Base-by-base conservation (phyloP, 2,888 invertebrate species). In the Latheticus oryzae region DNA sequence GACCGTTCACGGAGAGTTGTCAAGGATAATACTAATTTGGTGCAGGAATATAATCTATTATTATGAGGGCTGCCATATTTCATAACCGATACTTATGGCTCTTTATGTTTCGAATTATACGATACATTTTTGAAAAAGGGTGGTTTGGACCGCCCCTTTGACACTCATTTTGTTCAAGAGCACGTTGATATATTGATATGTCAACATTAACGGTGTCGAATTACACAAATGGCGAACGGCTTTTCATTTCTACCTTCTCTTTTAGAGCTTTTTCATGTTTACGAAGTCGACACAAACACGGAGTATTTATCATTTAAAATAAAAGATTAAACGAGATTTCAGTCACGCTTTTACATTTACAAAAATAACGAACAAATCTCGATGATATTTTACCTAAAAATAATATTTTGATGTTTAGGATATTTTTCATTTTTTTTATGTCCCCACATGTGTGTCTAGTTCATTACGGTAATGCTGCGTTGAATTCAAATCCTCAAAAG, bases 21-120 rank as follows among this genome's bases (percentile, higher is more conserved):
- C 72, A 70, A 63, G 73, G 66, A 76, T 76, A 76, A 76, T 75
- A 68, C 75, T 73, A 75, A 75, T 76, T 76, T 73, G 74, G 70
- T 73, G 61, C 68, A 71, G 70, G 69, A 68, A 64, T 68, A 73
- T 67, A 69, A 70, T 69, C 67, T 65, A 68, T 69, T 70, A 68
- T 74, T 73, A 69, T 68, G 69, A 69, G 71, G 71, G 70, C 66
- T 64, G 68, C 69, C 68, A 65, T 64, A 66, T 67, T 66, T 67
- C 58, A 65, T 66, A 73, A 72, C 70, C 65, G 73, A 72, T 72
- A 73, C 73, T 72, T 69, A 70, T 61, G 63, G 62, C 58, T 53
- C 63, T 67, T 64, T 63, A 42, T 42, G 26, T 19, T n/a, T 5
- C 43, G 65, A 68, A 69, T 68, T 69, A 68, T 66, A 67, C 66